Conservation (phyloP, 2,888 invertebrate genomes). For the Agonum fuliginosum region DNA sequence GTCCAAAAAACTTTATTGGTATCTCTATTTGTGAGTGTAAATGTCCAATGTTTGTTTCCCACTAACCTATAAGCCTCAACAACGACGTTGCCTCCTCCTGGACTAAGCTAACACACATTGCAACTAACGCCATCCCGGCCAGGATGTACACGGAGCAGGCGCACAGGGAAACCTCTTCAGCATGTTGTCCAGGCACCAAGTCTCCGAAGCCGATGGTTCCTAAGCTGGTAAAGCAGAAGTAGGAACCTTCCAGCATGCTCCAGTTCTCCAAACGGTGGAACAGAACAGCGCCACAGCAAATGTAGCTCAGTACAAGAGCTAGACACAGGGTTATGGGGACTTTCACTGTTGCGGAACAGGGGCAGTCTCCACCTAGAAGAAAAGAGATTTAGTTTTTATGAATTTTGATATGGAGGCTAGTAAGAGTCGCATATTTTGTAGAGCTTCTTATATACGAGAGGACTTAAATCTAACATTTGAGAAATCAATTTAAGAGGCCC, state of each 20-base stretch:
- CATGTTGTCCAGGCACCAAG: slow-evolving; percentile 80
- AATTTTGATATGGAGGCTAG: too few species aligned
- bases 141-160: slow-evolving; percentile 88
- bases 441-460: too few species aligned
- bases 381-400: not conserved
- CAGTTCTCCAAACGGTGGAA: slow-evolving; percentile 94
- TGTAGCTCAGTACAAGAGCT: slow-evolving; percentile 88
- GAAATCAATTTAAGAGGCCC: too few species aligned
- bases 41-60: too few species aligned
- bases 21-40: too few species aligned
- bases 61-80: slow-evolving; percentile 74
- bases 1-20: too few species aligned
- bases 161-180: slow-evolving; percentile 81
- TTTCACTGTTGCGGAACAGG: slow-evolving; percentile 78
- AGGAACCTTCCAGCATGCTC: slow-evolving; percentile 89
- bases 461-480: too few species aligned
- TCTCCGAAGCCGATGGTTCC: slow-evolving; percentile 85
- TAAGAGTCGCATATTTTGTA: too few species aligned
- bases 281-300: slow-evolving; percentile 91
- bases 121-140: slow-evolving; percentile 89
- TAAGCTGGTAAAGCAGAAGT: slow-evolving; percentile 84
- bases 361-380: slow-evolving; percentile 69
- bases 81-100: slow-evolving; percentile 83
- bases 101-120: slow-evolving; percentile 91
- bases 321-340: slow-evolving; percentile 93